Percentiles rank a stretch among this genome's conserved stretches.
These are phyloP conservation scores for Zeugodacus cucurbitae DNA, from an alignment of 1,140 invertebrate species.

Conservation along the genomic window DNA sequence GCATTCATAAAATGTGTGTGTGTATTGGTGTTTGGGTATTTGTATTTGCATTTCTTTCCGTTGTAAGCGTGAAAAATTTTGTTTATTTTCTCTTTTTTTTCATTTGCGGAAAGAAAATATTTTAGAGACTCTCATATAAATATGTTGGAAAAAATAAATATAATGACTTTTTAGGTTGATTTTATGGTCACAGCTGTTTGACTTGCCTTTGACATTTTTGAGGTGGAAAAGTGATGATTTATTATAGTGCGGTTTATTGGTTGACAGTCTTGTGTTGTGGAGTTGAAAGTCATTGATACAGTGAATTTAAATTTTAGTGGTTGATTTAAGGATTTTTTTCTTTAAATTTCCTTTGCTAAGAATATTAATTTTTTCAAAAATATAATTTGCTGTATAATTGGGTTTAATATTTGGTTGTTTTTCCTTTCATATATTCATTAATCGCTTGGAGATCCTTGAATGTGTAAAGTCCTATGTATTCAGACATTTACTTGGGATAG, in stretches of 20 bases:
- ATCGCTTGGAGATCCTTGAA: too few relatives aligned
- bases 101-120: not conserved
- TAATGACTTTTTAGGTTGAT: constrained; percentile 34
- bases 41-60: not conserved
- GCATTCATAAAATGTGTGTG: not conserved
- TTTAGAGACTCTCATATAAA: not conserved
- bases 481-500: too few relatives aligned
- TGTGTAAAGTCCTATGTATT: too few relatives aligned
- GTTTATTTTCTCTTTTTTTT: not conserved
- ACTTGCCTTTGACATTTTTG: not conserved
- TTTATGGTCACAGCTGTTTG: constrained; percentile 37
- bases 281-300: not conserved
- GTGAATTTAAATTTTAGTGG: too few relatives aligned
- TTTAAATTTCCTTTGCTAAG: too few relatives aligned
- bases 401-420: too few relatives aligned
- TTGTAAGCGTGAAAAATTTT: not conserved
- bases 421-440: too few relatives aligned
- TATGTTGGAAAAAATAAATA: not conserved
- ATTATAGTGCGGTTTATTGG: not conserved
- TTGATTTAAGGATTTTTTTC: too few relatives aligned
- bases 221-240: not conserved
- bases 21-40: not conserved
- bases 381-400: too few relatives aligned
- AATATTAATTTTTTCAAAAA: too few relatives aligned
- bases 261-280: not conserved